Conservation (phyloP, 1,140 invertebrate species). For the Bombus fervidus region DNA sequence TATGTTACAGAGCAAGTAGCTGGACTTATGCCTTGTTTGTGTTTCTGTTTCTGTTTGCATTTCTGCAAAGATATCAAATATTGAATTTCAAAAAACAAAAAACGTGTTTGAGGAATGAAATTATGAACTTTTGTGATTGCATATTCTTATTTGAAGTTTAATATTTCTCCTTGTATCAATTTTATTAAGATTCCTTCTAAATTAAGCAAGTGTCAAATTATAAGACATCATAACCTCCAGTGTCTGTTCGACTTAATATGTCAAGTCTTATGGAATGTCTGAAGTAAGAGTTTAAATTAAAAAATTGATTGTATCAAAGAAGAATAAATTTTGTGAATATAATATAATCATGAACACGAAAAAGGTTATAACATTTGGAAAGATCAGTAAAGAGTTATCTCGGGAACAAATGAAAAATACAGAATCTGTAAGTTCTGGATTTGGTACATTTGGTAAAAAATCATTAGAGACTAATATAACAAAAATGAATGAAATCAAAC, state of each 20-base stretch:
- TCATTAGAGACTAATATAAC: constrained; percentile 74
- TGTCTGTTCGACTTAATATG: neutral
- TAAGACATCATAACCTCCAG: neutral
- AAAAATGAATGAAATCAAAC: constrained; percentile 85
- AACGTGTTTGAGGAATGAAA: too few relatives aligned
- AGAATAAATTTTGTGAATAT: neutral
- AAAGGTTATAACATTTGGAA: constrained; percentile 84
- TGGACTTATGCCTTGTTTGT: too few relatives aligned
- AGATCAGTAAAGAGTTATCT: constrained; percentile 79
- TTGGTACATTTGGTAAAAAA: constrained; percentile 86
- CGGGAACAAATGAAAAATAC: constrained; percentile 64
- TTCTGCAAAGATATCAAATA: rapidly evolving
- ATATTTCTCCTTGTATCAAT: too few relatives aligned
- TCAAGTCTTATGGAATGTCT: neutral
- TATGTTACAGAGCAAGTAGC: rapidly evolving
- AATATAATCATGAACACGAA: constrained; percentile 55
- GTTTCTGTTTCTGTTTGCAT: too few relatives aligned
- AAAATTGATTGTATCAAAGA: neutral
- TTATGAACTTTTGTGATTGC: too few relatives aligned
- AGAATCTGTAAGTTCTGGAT: constrained; percentile 79
- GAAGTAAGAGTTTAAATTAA: neutral
- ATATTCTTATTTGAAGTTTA: too few relatives aligned
- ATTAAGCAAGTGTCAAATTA: too few relatives aligned
- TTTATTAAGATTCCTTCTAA: too few relatives aligned
- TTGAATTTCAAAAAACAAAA: too few relatives aligned